A percentile compares a stretch with the other conserved stretches of the same genome.
phyloP scores from a whole-genome alignment of 2,888 invertebrate genomes.

The Agrilus cyanescens region DNA sequence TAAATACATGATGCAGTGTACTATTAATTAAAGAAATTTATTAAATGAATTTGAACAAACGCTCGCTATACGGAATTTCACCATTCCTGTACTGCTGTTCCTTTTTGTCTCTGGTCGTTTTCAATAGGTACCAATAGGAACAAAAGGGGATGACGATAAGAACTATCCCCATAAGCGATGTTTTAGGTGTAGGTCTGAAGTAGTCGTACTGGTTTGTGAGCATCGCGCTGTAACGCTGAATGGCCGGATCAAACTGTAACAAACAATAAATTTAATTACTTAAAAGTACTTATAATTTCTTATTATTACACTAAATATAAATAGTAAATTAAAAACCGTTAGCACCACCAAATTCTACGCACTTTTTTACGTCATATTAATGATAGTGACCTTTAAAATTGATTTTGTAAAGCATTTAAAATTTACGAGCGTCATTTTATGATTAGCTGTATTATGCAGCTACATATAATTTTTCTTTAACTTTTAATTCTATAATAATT shows the following conservation, averaged over 20 bases:
- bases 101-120: constrained; percentile 38
- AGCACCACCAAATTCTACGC: too few relatives aligned
- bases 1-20: too few relatives aligned
- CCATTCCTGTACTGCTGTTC: constrained; percentile 56
- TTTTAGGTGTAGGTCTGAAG: constrained; percentile 52
- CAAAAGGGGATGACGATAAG: constrained; percentile 45
- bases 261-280: constrained; percentile 15
- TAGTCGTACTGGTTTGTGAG: constrained; percentile 50
- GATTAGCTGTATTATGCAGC: too few relatives aligned
- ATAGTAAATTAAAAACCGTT: too few relatives aligned
- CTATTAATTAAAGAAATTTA: constrained; percentile 2
- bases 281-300: constrained; percentile 7
- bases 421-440: too few relatives aligned
- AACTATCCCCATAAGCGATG: constrained; percentile 25
- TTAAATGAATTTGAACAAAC: constrained; percentile 56
- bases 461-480: too few relatives aligned
- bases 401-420: too few relatives aligned
- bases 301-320: too few relatives aligned
- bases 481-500: too few relatives aligned
- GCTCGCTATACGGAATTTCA: constrained; percentile 63
- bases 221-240: constrained; percentile 64
- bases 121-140: constrained; percentile 41
- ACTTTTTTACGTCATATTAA: too few relatives aligned
- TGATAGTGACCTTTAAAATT: too few relatives aligned
- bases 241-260: constrained; percentile 69